Evolutionary conservation across 2,113 vertebrate genomes (phyloP).

Genomic region (Cyprinodon tularosa): DNA sequence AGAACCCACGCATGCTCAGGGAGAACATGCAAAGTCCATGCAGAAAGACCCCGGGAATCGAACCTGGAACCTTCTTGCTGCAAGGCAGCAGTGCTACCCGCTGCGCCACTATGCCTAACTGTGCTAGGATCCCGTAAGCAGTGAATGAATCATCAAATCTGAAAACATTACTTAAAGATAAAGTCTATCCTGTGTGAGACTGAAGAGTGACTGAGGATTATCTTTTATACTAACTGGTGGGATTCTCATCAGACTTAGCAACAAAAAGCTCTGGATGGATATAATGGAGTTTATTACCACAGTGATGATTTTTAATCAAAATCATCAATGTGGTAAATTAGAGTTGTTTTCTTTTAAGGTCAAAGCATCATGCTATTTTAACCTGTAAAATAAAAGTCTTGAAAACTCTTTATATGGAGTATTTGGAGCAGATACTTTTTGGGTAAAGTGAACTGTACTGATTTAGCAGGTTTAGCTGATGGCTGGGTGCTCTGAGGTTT

Average conservation of each 20-base stretch:
- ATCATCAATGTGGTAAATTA: neutral
- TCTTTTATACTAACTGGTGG: neutral
- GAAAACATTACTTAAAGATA: neutral
- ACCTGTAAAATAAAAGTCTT: neutral
- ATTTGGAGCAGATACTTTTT: neutral
- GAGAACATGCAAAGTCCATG: no score
- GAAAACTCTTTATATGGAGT: neutral
- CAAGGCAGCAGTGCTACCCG: no score
- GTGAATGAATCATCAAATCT: conserved; percentile 1
- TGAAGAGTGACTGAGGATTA: neutral
- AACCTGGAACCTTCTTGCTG: no score
- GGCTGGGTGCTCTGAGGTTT: neutral
- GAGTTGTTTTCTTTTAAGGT: neutral
- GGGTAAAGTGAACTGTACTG: neutral
- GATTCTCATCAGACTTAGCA: neutral
- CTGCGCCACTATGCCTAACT: no score
- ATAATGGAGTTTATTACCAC: neutral
- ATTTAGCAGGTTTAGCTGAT: neutral
- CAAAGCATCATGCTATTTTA: neutral
- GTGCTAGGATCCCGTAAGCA: neutral
- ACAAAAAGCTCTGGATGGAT: neutral
- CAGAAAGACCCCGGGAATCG: no score
- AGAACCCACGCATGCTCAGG: no score
- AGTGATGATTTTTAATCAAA: neutral
- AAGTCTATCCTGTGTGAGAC: no score